phyloP scores from a whole-genome alignment of 2,888 invertebrate species.

The Eristalis tenax region DNA sequence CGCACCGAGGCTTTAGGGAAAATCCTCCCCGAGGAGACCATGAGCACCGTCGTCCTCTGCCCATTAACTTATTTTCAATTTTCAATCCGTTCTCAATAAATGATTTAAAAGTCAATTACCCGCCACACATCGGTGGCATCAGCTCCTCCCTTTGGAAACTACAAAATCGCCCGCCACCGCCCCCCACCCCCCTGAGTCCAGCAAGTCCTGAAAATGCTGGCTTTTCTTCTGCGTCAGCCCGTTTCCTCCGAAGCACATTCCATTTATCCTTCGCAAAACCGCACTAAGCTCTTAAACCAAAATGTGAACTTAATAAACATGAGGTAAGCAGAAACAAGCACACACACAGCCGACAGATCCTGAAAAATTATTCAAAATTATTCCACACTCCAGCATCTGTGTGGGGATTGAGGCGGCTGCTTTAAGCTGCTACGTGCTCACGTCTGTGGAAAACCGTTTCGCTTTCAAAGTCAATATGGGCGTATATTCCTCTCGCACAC shows the following conservation, averaged over 20 bases:
- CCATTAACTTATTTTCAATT: constrained; percentile 24
- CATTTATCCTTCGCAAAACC: constrained; percentile 35
- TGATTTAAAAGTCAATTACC: constrained; percentile 27
- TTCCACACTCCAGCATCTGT: constrained; percentile 26
- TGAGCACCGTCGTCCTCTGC: not conserved
- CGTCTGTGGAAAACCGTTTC: constrained; percentile 43
- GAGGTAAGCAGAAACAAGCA: constrained; percentile 46
- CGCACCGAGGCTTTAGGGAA: not conserved
- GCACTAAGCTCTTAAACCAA: constrained; percentile 41
- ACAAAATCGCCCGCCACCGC: not conserved
- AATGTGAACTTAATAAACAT: constrained; percentile 61
- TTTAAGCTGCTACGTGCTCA: not conserved
- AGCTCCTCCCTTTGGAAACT: not conserved
- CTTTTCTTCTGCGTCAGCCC: not conserved
- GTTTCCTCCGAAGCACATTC: constrained; percentile 4
- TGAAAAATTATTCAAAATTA: constrained; percentile 64
- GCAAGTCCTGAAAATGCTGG: not conserved
- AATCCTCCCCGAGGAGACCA: not conserved
- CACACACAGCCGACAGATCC: constrained; percentile 8
- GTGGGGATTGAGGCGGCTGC: not conserved
- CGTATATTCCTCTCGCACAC: constrained; percentile 27
- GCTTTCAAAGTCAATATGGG: constrained; percentile 61
- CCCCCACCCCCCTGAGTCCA: not conserved
- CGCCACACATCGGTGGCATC: not conserved
- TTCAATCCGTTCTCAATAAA: constrained; percentile 27